Percentiles rank a stretch among this genome's conserved stretches.
These are phyloP conservation scores for Sphyrna mokarran DNA, from an alignment of 2,113 vertebrate species.

Conservation along the genomic window DNA sequence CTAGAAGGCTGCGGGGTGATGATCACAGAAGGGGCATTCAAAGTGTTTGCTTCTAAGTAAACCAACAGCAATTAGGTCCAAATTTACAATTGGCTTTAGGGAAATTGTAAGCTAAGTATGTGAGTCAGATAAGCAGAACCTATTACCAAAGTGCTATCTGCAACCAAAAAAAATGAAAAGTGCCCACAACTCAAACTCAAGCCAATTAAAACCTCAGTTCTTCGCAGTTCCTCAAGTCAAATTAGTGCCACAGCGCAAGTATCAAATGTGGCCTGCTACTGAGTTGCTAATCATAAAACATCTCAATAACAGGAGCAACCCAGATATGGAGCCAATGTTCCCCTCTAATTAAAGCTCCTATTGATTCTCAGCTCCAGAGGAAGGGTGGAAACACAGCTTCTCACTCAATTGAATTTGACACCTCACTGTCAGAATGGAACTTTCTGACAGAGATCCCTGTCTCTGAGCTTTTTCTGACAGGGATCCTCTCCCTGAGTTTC, in stretches of 20 bases:
- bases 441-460: not conserved
- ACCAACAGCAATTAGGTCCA: conserved; percentile 22
- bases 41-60: conserved; percentile 1
- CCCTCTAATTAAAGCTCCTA: not conserved
- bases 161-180: not conserved
- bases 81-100: not conserved
- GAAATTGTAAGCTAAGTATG: not conserved
- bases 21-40: not conserved
- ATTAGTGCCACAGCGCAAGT: not conserved
- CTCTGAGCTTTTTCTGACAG: not conserved
- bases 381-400: not conserved
- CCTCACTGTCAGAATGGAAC: not conserved
- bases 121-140: not conserved
- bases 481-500: not conserved
- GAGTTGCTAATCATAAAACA: not conserved
- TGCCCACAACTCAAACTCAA: not conserved
- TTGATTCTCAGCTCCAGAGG: not conserved
- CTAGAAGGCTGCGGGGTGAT: not conserved
- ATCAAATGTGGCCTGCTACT: not conserved
- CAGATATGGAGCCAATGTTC: not conserved
- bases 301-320: not conserved
- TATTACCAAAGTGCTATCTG: not conserved
- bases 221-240: not conserved
- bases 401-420: not conserved
- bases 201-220: not conserved